These are phyloP conservation scores for Drosophila persimilis DNA, from an alignment of 1,140 invertebrate genomes.

Conservation along the genomic window DNA sequence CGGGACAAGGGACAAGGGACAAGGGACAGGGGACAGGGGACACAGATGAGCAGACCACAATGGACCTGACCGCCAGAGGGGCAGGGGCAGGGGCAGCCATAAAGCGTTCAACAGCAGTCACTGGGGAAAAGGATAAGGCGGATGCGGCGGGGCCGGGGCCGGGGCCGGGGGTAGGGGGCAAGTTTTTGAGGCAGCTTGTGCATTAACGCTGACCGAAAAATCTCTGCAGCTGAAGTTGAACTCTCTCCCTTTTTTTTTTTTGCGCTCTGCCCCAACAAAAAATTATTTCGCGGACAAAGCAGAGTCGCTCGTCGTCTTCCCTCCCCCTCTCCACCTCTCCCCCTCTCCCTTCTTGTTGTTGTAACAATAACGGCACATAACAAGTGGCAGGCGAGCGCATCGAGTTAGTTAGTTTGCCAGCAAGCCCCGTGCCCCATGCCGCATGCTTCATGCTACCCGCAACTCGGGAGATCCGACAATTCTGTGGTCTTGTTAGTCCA, in stretches of 20 bases:
- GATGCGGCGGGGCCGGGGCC: not conserved
- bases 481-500: constrained; percentile 72
- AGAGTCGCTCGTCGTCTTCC: constrained; percentile 16
- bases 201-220: constrained; percentile 72
- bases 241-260: constrained; percentile 17
- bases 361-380: constrained; percentile 72
- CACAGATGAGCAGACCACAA: constrained; percentile 67
- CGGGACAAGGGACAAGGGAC: constrained; percentile 42
- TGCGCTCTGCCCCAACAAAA: constrained; percentile 3
- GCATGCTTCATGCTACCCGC: constrained; percentile 8
- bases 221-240: constrained; percentile 72
- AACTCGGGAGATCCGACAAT: not conserved
- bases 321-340: not conserved
- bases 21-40: constrained; percentile 43
- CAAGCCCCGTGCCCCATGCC: constrained; percentile 2
- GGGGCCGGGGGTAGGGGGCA: not conserved
- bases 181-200: constrained; percentile 43
- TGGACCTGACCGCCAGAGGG: constrained; percentile 51
- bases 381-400: constrained; percentile 66
- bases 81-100: constrained; percentile 28
- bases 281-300: constrained; percentile 75
- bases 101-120: constrained; percentile 65
- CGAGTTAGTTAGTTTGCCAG: constrained; percentile 71
- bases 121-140: no score
- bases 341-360: constrained; percentile 15